phyloP scores from a whole-genome alignment of 1,140 invertebrate genomes.

The Laupala kohalensis region DNA sequence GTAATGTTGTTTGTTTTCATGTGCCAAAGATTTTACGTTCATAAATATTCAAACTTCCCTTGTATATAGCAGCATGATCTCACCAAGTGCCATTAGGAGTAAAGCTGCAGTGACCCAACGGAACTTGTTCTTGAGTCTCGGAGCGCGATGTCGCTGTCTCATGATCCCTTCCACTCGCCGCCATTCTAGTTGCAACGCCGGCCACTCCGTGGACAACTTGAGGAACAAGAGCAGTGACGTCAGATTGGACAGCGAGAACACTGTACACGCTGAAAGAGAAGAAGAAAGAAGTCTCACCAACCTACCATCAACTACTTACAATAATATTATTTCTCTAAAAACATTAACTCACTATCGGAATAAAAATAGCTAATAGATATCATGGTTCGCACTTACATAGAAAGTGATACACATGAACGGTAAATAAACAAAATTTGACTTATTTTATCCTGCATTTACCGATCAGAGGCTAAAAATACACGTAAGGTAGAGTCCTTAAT shows the following conservation, averaged over 20 bases:
- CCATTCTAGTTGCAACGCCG: neutral
- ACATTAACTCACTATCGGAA: neutral
- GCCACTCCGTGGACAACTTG: neutral
- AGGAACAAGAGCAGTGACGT: neutral
- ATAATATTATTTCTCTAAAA: neutral
- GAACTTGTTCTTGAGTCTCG: neutral
- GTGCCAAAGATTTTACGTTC: no score
- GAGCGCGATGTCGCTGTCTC: neutral
- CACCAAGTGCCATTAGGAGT: neutral
- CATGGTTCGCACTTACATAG: neutral
- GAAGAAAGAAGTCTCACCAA: no score
- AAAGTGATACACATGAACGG: no score
- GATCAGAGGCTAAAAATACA: no score
- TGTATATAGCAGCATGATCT: no score
- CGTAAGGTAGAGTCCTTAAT: no score
- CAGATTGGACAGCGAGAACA: neutral
- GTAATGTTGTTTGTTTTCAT: no score
- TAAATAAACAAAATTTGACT: neutral
- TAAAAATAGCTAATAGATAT: neutral
- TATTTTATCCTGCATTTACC: neutral
- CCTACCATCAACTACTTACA: no score
- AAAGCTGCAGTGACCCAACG: neutral
- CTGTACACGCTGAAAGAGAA: neutral
- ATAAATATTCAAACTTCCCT: no score
- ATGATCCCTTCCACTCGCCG: neutral